Evolutionary conservation across 2,888 invertebrate species (phyloP), one percentile per base, ranked within the genome.

Genomic region (Plebejus argus): DNA sequence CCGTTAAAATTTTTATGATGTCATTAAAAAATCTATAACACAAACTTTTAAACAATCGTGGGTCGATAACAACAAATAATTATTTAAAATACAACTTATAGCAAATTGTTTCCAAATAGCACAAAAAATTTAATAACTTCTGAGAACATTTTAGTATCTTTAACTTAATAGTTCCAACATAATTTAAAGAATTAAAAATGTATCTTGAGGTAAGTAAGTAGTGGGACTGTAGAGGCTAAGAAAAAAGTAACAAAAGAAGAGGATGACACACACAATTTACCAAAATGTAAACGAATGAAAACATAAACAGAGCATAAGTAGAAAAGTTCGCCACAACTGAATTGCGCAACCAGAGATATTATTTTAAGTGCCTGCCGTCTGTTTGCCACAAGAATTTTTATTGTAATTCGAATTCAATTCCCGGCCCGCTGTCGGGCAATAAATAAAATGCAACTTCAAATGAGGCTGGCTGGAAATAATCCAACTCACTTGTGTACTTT

Each of bases 391-490:
- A 77, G 84, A 86, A 85, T 88, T 88, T 87, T 88, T 23, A 77
- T 76, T 66, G 75, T 77, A 70, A 78, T 90, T 90, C 89, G 87
- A 87, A 91, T 91, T 91, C 90, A 90, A 91, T 91, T 90, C 90
- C 85, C 87, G 88, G 87, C 85, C 84, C 85, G 85, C 87, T 83
- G 88, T 86, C 85, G 81, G 82, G 88, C 87, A 86, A 89, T 90
- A 91, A 91, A 91, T 91, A 91, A 90, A 90, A 85, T 88, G 88
- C 89, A 90, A 88, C 86, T 89, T 85, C 86, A 89, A 91, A 90
- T 89, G 89, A 89, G 89, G 89, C 87, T 84, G 84, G 87, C 85
- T 91, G 91, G 91, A 91, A 87, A 87, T 91, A 89, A 89, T 91
- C 91, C 91, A 91, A 91, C 86, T 88, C 84, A 84, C 85, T 86